phyloP scores from a whole-genome alignment of 2,113 vertebrate genomes.

The Zapornia atra region DNA sequence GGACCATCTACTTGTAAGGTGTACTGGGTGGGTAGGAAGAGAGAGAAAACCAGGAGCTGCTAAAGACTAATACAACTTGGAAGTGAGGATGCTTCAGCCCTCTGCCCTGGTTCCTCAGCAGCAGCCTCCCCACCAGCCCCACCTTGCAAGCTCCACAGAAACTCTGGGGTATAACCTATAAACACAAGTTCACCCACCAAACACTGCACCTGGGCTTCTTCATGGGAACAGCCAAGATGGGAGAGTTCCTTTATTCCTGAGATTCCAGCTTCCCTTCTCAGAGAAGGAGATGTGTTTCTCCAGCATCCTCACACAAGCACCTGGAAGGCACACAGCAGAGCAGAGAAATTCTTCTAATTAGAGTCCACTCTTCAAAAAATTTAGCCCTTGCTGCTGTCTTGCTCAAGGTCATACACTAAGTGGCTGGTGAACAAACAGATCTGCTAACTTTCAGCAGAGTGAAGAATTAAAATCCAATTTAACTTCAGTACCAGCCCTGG shows the following conservation, averaged over 20 bases:
- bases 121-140: background rate
- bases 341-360: background rate
- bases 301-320: background rate
- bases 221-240: background rate
- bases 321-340: background rate
- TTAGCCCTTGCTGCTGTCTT: background rate
- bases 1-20: background rate
- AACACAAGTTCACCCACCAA: background rate
- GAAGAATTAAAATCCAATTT: slow-evolving; percentile 3
- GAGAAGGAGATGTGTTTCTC: background rate
- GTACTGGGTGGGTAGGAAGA: background rate
- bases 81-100: fast-evolving
- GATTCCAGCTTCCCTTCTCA: background rate
- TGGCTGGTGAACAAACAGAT: background rate
- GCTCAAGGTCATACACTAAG: slow-evolving; percentile 22
- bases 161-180: background rate
- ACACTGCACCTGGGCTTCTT: background rate
- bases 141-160: background rate
- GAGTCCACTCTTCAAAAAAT: background rate
- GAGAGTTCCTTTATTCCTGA: background rate
- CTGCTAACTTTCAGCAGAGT: background rate
- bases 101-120: fast-evolving
- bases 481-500: background rate
- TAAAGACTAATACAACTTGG: background rate
- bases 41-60: background rate